Evolutionary conservation across 2,888 invertebrate genomes (phyloP).

Genomic region (Lycophotia porphyrea): DNA sequence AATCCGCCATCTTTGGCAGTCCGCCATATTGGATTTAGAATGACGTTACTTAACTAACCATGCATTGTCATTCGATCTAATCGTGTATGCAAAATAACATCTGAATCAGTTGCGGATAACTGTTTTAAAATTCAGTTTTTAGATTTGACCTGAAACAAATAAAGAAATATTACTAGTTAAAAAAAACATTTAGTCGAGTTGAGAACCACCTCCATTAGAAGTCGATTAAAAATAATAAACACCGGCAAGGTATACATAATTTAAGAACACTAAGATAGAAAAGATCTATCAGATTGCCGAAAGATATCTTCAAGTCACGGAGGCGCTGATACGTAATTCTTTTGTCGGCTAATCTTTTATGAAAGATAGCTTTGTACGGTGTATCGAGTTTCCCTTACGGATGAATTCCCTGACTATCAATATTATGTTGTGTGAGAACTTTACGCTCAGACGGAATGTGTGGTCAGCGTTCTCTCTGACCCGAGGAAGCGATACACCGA

Average conservation of each 20-base stretch:
- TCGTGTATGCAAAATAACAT: too few relatives aligned
- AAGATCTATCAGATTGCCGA: slow-evolving; percentile 40
- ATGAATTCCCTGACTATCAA: slow-evolving; percentile 46
- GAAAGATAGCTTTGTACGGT: slow-evolving; percentile 56
- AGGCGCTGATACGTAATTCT: slow-evolving; percentile 59
- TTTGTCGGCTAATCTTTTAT: slow-evolving; percentile 65
- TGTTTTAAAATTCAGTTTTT: too few relatives aligned
- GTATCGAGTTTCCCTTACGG: slow-evolving; percentile 46
- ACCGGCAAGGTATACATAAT: slow-evolving; percentile 34
- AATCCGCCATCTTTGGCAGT: too few relatives aligned
- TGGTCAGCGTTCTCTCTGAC: slow-evolving; percentile 20
- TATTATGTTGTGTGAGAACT: slow-evolving; percentile 38
- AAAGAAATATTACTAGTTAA: too few relatives aligned
- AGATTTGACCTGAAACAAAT: too few relatives aligned
- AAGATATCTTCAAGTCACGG: slow-evolving; percentile 61
- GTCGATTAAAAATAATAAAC: neutral
- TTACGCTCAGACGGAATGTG: neutral
- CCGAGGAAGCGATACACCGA: neutral
- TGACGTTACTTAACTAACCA: too few relatives aligned
- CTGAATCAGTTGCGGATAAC: too few relatives aligned
- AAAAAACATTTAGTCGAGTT: neutral
- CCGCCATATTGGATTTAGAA: too few relatives aligned
- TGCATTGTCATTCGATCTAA: too few relatives aligned
- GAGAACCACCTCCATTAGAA: neutral
- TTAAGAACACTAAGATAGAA: slow-evolving; percentile 44